Evolutionary conservation across 1,140 invertebrate genomes (phyloP).

Genomic region (Rhysida immarginata): DNA sequence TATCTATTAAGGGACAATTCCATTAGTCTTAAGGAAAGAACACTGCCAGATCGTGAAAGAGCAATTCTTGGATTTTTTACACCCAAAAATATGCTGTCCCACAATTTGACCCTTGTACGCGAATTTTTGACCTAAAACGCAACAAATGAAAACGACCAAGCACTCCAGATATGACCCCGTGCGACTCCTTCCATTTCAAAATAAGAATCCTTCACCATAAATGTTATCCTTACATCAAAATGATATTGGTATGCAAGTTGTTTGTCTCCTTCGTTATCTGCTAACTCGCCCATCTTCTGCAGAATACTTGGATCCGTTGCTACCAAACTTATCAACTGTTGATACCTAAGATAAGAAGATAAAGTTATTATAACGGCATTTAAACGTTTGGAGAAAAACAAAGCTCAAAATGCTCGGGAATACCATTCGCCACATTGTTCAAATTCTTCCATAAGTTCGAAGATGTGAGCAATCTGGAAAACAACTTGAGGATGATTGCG

Average conservation of each 20-base stretch:
- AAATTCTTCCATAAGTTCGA: slow-evolving; percentile 53
- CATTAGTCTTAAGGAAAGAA: too few species aligned
- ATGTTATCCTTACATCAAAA: slow-evolving; percentile 61
- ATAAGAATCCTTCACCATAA: too few species aligned
- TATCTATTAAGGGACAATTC: too few species aligned
- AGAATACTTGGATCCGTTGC: slow-evolving; percentile 69
- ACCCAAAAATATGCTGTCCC: too few species aligned
- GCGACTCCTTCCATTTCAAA: too few species aligned
- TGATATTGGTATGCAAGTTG: slow-evolving; percentile 86
- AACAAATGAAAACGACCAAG: too few species aligned
- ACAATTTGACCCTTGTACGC: too few species aligned
- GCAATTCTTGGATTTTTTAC: too few species aligned
- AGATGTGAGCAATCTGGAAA: slow-evolving; percentile 67
- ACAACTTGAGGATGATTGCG: slow-evolving; percentile 64
- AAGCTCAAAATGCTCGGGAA: neutral
- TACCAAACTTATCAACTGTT: slow-evolving; percentile 65
- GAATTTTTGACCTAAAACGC: too few species aligned
- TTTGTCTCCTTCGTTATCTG: slow-evolving; percentile 69
- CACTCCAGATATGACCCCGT: too few species aligned
- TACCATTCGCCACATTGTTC: slow-evolving; percentile 50
- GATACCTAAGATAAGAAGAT: slow-evolving; percentile 41
- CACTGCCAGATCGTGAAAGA: too few species aligned
- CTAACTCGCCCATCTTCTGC: slow-evolving; percentile 67
- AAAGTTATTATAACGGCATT: too few species aligned
- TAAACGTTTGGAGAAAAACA: neutral